Evolutionary conservation across 2,797 vertebrate species (phyloP), one percentile per base, ranked within the genome.

Genomic region (Danionella dracula): DNA sequence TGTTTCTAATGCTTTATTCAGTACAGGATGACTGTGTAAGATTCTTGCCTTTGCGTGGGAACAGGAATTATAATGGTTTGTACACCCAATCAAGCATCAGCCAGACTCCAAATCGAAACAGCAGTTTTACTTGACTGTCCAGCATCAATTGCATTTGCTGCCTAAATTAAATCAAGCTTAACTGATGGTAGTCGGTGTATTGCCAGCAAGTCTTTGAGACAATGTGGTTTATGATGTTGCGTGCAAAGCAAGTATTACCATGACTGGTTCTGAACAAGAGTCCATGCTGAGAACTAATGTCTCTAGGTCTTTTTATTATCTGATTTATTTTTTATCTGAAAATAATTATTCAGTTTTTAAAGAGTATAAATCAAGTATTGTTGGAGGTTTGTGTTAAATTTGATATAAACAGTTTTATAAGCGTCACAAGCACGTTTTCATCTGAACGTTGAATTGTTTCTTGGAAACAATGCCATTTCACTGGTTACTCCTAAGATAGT

Each of bases 121-220:
- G 74, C 68, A 71, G 66, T 76, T 72, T 76, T 45, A 64, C 65
- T 56, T 56, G 67, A 58, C 71, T 70, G 71, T 73, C 68, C 75
- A 71, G 68, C 75, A 71, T 66, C 71, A 73, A 76, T 77, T 77
- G 71, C 78, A 79, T 79, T 77, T 79, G 70, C 71, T 68, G 70
- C 71, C 68, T 62, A 72, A 79, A 79, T 79, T 77, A 73, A 79
- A 79, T 79, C 71, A 77, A 38, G 57, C 64, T 64, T 73, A 74
- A 66, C 68, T 73, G 45, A 70, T 40, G 65, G 62, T 70, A 71
- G 71, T 71, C 44, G 48, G 54, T 74, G 56, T 67, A 55, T 72
- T 71, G 45, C 78, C 78, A 75, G 78, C 62, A 46, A 46, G 12
- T 70, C 41, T 74, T 69, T 66, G 64, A 55, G 61, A 71, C 61